Conservation (phyloP, 2,113 vertebrate genomes). For the Halichoeres trimaculatus region DNA sequence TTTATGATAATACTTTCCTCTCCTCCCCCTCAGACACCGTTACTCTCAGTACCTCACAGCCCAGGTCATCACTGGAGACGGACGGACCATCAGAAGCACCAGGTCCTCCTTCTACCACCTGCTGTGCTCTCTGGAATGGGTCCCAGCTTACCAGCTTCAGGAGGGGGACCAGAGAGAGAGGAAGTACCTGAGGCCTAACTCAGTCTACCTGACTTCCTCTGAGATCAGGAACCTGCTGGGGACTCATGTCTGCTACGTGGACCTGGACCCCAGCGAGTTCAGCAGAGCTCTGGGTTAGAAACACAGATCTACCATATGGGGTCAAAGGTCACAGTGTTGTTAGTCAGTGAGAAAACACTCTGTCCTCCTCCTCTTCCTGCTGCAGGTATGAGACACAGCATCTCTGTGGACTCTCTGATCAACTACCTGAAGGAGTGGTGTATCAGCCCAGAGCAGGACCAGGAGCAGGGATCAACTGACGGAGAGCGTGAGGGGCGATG, state of each 20-base stretch:
- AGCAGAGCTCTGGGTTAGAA: constrained; percentile 77
- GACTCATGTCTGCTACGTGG: constrained; percentile 77
- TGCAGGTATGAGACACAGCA: constrained; percentile 77
- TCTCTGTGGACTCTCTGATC: constrained; percentile 76
- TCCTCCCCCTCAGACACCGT: constrained; percentile 68
- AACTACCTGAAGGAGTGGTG: constrained; percentile 83
- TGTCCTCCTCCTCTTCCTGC: background rate
- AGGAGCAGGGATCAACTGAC: constrained; percentile 26
- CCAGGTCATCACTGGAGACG: constrained; percentile 74
- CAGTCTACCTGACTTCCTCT: constrained; percentile 72
- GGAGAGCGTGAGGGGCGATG: constrained; percentile 53
- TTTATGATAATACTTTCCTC: too few species aligned
- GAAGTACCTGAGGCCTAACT: constrained; percentile 71
- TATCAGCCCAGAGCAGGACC: constrained; percentile 34
- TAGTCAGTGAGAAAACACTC: too few species aligned
- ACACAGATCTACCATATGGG: background rate
- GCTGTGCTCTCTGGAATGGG: constrained; percentile 77
- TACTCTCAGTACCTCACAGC: constrained; percentile 82
- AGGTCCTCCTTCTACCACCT: constrained; percentile 80
- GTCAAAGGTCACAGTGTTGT: background rate
- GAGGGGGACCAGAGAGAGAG: constrained; percentile 29
- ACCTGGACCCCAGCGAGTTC: constrained; percentile 76
- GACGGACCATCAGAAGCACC: constrained; percentile 50
- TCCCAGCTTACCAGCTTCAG: constrained; percentile 67
- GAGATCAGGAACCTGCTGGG: constrained; percentile 76